These are phyloP conservation scores for Ianthella basta DNA, from an alignment of 37 sponge, comb jelly and placozoan genomes.

Conservation along the genomic window DNA sequence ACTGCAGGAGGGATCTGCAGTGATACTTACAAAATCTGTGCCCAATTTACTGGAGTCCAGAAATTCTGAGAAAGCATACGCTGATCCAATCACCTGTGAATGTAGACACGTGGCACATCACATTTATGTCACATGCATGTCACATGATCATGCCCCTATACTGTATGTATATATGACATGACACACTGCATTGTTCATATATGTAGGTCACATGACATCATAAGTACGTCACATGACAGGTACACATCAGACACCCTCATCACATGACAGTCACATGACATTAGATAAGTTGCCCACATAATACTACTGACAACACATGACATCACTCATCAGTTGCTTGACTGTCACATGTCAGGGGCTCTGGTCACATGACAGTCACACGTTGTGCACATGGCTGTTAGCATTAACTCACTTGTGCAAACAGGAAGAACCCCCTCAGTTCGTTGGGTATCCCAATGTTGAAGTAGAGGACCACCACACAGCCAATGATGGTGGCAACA, in stretches of 20 bases:
- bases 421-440: conserved; percentile 55
- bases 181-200: too few species aligned
- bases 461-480: conserved; percentile 36
- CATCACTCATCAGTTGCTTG: too few species aligned
- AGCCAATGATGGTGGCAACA: not conserved
- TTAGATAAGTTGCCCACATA: too few species aligned
- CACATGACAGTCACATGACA: too few species aligned
- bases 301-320: too few species aligned
- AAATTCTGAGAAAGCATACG: not conserved
- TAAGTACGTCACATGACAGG: too few species aligned
- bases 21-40: not conserved
- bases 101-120: not conserved
- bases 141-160: not conserved
- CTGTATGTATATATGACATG: not conserved
- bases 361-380: too few species aligned
- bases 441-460: conserved; percentile 60
- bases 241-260: not conserved
- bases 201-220: too few species aligned
- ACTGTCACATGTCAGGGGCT: too few species aligned
- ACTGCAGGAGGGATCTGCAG: not conserved
- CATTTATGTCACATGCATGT: not conserved
- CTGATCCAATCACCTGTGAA: conserved; percentile 9
- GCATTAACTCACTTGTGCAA: conserved; percentile 43
- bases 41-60: not conserved
- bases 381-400: too few species aligned